Base-by-base conservation (phyloP, 2,888 invertebrate species). In the Dorcus parallelipipedus region DNA sequence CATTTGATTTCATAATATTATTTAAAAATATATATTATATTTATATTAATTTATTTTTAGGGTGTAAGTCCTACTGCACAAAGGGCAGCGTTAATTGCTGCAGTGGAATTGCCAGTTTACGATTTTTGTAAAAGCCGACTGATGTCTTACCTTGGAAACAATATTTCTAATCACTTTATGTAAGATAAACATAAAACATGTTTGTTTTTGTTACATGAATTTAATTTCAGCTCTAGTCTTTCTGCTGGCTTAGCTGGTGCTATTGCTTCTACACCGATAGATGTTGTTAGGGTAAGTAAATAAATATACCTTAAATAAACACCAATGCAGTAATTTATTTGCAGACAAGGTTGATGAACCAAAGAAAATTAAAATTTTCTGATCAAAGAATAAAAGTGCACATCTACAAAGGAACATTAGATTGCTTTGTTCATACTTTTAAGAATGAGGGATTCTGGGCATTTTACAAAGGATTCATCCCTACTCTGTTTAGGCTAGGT, bases 401-500 rank as follows among this genome's bases (percentile, higher is more conserved):
- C 67, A 82, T 95, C 63, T 96, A 96, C 76, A 84, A 79, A 51
- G 93, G 95, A 23, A 94, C 93, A 49, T 72, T 90, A 3, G 94
- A 96, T 67, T 78, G 77, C 67, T 77, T 75, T 64, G 74, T 78
- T 3, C 82, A 91, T 86, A 95, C 96, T 48, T 89, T 95, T 41
- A 89, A 86, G 65, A 89, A 86, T 76, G 96, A 97, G 80, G 96
- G 97, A 3, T 79, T 91, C 64, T 78, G 84, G 69, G 95, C 96
- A 38, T 82, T 97, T 55, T 97, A 97, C 81, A 95, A 95, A 82
- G 97, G 96, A 26, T 96, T 97, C 79, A 83, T 96, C 65, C 97
- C 97, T n/a, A 94, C 95, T 23, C 92, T 93, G 90, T 84, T 97
- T 67, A 85, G 96, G 66, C 93, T 97, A 89, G 96, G 96, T 0